Evolutionary conservation across 2,113 vertebrate genomes (phyloP), one percentile per base, ranked within the genome.

Genomic region (Rhea americana): DNA sequence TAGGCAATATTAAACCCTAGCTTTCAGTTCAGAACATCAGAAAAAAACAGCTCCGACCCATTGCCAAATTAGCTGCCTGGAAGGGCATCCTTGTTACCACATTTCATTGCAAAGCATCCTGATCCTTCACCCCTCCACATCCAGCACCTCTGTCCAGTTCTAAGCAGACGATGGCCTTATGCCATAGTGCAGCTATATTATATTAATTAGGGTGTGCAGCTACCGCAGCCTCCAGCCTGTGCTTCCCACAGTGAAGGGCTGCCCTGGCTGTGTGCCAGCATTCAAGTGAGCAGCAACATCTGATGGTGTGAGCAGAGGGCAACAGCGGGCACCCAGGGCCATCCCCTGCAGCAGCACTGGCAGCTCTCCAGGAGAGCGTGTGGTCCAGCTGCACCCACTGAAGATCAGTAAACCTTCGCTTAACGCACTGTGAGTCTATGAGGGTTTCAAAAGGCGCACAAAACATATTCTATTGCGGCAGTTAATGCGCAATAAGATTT

Each of bases 221-320:
- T 56, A 13, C 10, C 5, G 8, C 1, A 0, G 25, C 25, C 45
- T 24, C 37, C 1, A 2, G 21, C 28, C 4, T 56, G 35, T 9
- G 85, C 25, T 76, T 78, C 24, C 19, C 30, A 41, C 26, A 39
- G 14, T 25, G 62, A 50, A 47, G 55, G 21, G 28, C 80, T 1
- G 0, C 9, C 30, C 35, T 3, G 2, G 59, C 35, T 2, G 3
- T 19, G 2, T 3, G 18, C 41, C 8, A 0, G 18, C 1, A 0
- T 78, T 55, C 30, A 59, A 48, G n/a, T 1, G 5, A 30, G 48
- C 65, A 77, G 45, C 80, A 86, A 7, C 50, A 63, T 13, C 72
- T 3, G 18, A 21, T 4, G 37, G 47, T 5, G 50, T 12, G 16
- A 14, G 13, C 3, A 4, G 5, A 25, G 41, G 61, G 53, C 39